Percentiles rank a stretch among this genome's conserved stretches.
Conservation (phyloP, 2,888 invertebrate genomes). For the Chironomus riparius region DNA sequence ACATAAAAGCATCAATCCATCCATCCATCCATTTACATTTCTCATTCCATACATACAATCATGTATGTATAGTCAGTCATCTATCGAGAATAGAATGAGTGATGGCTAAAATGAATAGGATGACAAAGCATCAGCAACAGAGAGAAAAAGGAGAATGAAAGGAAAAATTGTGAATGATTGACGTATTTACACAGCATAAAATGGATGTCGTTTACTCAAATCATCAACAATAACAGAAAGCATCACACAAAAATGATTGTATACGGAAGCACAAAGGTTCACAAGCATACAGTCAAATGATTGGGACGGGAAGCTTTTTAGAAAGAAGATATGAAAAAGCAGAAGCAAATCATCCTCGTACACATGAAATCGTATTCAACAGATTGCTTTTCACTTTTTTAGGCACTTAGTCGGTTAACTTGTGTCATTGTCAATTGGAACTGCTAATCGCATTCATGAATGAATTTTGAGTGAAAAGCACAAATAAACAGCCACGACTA, state of each 20-base stretch:
- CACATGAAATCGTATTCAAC: not conserved
- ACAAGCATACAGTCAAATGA: not conserved
- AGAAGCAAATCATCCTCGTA: not conserved
- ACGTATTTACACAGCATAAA: conserved; percentile 12
- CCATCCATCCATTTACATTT: not conserved
- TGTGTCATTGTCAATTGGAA: not conserved
- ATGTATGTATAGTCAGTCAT: not conserved
- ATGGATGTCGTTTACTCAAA: conserved; percentile 7
- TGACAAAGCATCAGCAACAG: conserved; percentile 1
- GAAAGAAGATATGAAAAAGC: not conserved
- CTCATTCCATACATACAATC: not conserved
- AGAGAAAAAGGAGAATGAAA: not conserved
- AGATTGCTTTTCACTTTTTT: not conserved
- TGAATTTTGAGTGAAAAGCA: not conserved
- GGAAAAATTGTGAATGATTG: not conserved
- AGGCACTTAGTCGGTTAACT: not conserved
- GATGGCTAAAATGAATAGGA: conserved; percentile 10
- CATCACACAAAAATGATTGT: too few species aligned
- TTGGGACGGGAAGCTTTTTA: not conserved
- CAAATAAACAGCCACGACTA: not conserved
- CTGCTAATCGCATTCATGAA: not conserved
- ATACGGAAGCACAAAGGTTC: not conserved
- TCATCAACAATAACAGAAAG: not conserved
- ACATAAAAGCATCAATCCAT: not conserved
- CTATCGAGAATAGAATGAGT: not conserved